phyloP scores from a whole-genome alignment of 2,113 vertebrate genomes.

The Arvicanthis niloticus region DNA sequence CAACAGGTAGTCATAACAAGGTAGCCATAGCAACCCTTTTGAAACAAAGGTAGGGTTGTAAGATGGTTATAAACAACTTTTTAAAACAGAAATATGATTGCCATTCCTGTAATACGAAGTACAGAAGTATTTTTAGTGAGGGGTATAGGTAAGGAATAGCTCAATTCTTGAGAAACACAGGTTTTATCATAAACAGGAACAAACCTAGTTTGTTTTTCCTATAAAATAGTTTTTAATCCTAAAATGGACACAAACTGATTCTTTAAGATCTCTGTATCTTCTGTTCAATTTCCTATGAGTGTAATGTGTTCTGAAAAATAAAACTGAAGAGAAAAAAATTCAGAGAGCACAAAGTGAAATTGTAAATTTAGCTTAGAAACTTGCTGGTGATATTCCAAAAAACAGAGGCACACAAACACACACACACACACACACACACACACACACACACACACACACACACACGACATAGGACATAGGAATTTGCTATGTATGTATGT shows the following conservation, averaged over 20 bases:
- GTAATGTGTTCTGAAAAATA: neutral
- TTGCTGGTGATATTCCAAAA: conserved; percentile 25
- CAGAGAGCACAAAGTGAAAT: neutral
- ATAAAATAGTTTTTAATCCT: neutral
- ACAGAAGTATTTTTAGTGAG: neutral
- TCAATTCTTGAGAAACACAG: neutral
- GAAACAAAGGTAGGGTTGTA: neutral
- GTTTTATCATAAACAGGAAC: neutral
- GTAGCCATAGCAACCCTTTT: neutral
- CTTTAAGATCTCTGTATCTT: neutral
- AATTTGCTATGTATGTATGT: neutral
- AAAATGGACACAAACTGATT: neutral
- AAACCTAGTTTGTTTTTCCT: neutral
- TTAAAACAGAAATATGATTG: neutral
- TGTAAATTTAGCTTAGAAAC: conserved; percentile 5
- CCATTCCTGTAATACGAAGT: neutral
- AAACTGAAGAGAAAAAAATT: neutral
- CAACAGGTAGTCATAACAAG: neutral
- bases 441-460: neutral
- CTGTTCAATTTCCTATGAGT: neutral
- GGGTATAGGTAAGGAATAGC: neutral
- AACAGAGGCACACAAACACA: neutral
- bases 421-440: neutral
- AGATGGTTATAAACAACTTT: neutral
- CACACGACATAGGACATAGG: neutral